Base-by-base conservation (phyloP, 1,140 invertebrate genomes). In the Aradophagus sp. region DNA sequence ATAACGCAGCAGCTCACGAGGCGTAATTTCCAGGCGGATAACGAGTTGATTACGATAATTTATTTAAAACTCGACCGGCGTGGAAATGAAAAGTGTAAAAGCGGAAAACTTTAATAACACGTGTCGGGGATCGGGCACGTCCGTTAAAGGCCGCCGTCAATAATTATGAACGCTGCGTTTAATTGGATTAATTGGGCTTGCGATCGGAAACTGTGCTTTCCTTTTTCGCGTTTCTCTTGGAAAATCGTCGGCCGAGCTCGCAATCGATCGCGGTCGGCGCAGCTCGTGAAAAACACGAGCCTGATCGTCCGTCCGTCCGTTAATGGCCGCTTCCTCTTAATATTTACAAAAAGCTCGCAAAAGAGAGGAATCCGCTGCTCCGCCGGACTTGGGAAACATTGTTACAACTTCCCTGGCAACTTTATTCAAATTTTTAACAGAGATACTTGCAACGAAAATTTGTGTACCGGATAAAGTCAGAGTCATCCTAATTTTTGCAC, bases 381-480 rank as follows among this genome's bases (percentile, higher is more conserved):
- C 26, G n/a, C 2, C 19, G 26, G 14, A 36, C 26, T 53, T 53
- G 36, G 35, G 31, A 26, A 41, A 53, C 26, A 32, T 53, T 41
- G 36, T 32, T 53, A 53, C 36, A 15, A 16, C 20, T 39, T 39
- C 14, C 7, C 3, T 10, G n/a, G n/a, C n/a, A 39, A 42, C 27
- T 55, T 55, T 52, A 52, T 52, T 27, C 36, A 39, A 52, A 39
- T 50, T 52, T 52, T 52, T 52, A 39, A 31, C 34, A 52, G 23
- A 39, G 17, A 31, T 50, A 52, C 38, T 42, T 34, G 50, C 23
- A 42, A 42, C 50, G 31, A 44, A 44, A 56, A 56, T 56, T 44
- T 27, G 39, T 44, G 20, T 44, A 56, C 20, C 52, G 11, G 52
- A 44, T 35, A 56, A 56, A 56, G 52, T 56, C 38, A 15, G 17